Evolutionary conservation across 2,888 invertebrate species (phyloP).

Genomic region (Dugesia japonica): DNA sequence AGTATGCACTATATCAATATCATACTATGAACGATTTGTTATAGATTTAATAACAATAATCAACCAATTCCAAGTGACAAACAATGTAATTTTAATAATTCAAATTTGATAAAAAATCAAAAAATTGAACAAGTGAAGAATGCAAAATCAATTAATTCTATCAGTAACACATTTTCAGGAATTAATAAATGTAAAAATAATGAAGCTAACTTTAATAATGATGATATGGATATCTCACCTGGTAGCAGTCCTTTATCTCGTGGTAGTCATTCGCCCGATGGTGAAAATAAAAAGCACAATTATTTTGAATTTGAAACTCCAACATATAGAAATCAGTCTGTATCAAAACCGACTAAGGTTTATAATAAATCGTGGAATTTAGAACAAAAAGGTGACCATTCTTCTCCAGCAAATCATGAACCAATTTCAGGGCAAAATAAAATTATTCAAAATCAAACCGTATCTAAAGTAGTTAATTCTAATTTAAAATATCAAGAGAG

Average conservation of each 20-base stretch:
- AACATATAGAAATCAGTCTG: background rate
- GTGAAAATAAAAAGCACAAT: background rate
- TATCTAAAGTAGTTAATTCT: background rate
- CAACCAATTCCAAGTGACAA: background rate
- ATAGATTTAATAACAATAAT: background rate
- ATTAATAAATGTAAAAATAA: background rate
- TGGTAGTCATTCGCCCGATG: conserved; percentile 24
- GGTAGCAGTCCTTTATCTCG: conserved; percentile 55
- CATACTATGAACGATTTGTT: background rate
- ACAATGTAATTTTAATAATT: background rate
- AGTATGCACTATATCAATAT: background rate
- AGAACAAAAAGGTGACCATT: background rate
- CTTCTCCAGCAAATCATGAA: background rate
- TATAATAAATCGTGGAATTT: conserved; percentile 7
- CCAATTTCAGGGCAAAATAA: background rate
- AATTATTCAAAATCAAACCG: background rate
- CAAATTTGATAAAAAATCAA: background rate
- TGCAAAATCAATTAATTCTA: background rate
- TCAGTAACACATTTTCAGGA: conserved; percentile 11
- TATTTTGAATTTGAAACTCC: background rate
- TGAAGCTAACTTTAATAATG: conserved; percentile 40
- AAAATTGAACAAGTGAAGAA: conserved; percentile 6
- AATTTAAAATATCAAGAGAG: background rate
- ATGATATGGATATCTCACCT: conserved; percentile 86
- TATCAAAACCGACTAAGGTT: background rate